Percentiles rank a stretch among this genome's conserved stretches.
Evolutionary conservation across 2,113 vertebrate species (phyloP).

Genomic region (Alaudala cheleensis): DNA sequence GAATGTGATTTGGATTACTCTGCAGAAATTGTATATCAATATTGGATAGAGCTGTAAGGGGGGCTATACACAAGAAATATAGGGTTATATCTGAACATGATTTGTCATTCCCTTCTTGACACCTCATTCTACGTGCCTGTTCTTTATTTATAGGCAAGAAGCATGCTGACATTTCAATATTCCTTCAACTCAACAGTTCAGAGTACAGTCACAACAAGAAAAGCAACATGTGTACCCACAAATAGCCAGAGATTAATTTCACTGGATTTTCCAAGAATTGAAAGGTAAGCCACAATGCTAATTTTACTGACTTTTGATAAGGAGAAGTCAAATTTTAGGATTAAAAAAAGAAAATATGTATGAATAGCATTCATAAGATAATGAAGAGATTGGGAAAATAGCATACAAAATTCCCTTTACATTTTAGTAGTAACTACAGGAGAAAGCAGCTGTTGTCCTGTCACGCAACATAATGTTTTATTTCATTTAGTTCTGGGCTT

Average conservation of each 20-base stretch:
- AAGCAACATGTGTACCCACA: not conserved
- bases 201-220: conserved; percentile 5
- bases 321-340: not conserved
- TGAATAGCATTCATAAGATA: not conserved
- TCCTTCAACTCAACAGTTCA: conserved; percentile 10
- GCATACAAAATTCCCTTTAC: not conserved
- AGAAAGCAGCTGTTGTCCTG: conserved; percentile 2
- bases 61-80: not conserved
- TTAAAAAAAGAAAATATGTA: not conserved
- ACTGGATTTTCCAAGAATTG: not conserved
- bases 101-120: conserved; percentile 30
- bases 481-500: not conserved
- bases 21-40: conserved; percentile 39
- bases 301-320: not conserved
- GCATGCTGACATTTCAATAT: conserved; percentile 36
- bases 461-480: not conserved
- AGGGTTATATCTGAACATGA: not conserved
- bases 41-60: not conserved
- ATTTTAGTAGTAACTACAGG: not conserved
- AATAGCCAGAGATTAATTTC: not conserved
- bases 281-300: not conserved
- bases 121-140: not conserved
- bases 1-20: conserved; percentile 20
- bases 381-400: not conserved
- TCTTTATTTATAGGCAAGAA: conserved; percentile 59